A percentile compares a stretch with the other conserved stretches of the same genome.
Conservation (phyloP, 1,140 invertebrate species). For the Neuroterus valhalla region DNA sequence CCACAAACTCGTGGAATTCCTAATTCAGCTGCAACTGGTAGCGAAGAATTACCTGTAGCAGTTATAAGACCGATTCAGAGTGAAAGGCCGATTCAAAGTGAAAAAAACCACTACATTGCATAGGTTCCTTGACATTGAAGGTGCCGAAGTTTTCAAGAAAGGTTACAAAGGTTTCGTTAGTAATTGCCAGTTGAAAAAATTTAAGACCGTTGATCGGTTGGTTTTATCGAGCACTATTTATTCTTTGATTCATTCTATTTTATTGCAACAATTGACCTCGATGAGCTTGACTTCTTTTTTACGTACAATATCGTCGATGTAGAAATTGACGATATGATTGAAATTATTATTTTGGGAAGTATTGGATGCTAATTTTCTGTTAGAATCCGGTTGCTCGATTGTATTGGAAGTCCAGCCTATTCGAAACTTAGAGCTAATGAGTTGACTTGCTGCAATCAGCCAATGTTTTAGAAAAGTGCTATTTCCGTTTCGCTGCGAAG, state of each 20-base stretch:
- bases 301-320: too few species aligned
- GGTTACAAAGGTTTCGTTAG: background rate
- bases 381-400: background rate
- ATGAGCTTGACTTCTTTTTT: too few species aligned
- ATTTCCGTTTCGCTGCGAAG: background rate
- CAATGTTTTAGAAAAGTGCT: slow-evolving; percentile 3
- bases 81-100: background rate
- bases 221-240: slow-evolving; percentile 10
- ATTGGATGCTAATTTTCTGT: background rate
- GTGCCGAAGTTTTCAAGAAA: slow-evolving; percentile 1
- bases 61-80: background rate
- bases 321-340: too few species aligned
- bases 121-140: background rate
- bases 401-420: background rate
- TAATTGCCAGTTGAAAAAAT: slow-evolving; percentile 1
- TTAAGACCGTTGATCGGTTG: background rate
- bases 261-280: too few species aligned
- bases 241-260: background rate
- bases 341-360: too few species aligned
- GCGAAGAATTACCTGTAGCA: slow-evolving; percentile 13
- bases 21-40: background rate
- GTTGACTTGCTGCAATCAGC: slow-evolving; percentile 13
- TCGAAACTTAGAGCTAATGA: background rate
- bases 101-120: background rate
- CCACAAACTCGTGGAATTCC: background rate